Percentiles rank a stretch among this genome's conserved stretches.
Conservation (phyloP, 2,113 vertebrate genomes). For the Corythornis cristatus region DNA sequence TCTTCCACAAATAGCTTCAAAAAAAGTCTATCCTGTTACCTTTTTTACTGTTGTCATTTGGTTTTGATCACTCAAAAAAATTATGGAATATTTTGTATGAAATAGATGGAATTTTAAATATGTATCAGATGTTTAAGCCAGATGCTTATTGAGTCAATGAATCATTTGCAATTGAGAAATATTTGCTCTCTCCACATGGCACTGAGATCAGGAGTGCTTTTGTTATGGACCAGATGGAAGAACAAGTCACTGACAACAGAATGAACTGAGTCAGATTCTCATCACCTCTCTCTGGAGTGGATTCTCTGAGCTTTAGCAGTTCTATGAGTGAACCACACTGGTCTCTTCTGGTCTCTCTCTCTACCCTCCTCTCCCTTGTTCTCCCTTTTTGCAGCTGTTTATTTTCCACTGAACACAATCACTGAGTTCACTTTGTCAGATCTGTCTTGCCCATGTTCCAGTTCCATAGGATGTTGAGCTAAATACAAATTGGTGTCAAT, state of each 20-base stretch:
- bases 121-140: conserved; percentile 33
- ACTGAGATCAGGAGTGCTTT: conserved; percentile 23
- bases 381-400: not conserved
- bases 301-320: not conserved
- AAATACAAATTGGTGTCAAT: not conserved
- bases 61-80: conserved; percentile 25
- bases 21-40: not conserved
- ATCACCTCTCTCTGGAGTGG: not conserved
- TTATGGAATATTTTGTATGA: not conserved
- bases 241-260: not conserved
- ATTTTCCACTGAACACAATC: not conserved
- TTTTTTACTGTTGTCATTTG: not conserved
- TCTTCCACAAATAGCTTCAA: not conserved
- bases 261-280: conserved; percentile 1
- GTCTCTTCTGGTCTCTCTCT: not conserved
- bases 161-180: conserved; percentile 46
- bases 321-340: not conserved
- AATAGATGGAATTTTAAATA: conserved; percentile 42
- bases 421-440: not conserved
- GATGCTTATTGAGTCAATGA: conserved; percentile 32
- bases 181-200: conserved; percentile 43
- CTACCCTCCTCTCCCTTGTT: not conserved
- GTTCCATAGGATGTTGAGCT: not conserved
- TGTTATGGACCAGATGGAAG: not conserved
- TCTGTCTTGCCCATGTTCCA: not conserved